Evolutionary conservation across 1,140 invertebrate species (phyloP).

Genomic region (Thereuonema tuberculata): DNA sequence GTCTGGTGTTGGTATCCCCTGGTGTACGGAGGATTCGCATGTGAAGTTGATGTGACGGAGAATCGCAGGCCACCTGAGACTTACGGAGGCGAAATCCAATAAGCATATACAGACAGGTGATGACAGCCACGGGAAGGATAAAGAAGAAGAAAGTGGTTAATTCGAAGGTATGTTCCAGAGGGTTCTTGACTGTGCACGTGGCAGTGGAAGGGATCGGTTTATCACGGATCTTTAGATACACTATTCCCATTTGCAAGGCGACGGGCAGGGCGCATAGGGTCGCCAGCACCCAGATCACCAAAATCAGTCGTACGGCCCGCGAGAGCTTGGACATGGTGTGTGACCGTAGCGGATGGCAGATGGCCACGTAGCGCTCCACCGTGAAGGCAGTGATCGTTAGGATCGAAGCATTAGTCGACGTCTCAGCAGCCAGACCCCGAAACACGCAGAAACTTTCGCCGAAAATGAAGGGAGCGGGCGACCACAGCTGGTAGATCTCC

Average conservation of each 20-base stretch:
- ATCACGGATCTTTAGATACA: constrained; percentile 5
- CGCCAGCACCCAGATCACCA: constrained; percentile 44
- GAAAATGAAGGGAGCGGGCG: constrained; percentile 72
- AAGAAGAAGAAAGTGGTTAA: constrained; percentile 74
- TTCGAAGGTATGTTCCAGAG: constrained; percentile 53
- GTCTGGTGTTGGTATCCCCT: no score
- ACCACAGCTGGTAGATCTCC: constrained; percentile 78
- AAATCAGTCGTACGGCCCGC: constrained; percentile 44
- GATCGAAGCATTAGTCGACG: constrained; percentile 83
- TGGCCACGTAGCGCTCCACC: constrained; percentile 87
- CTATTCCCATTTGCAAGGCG: constrained; percentile 33
- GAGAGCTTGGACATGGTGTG: constrained; percentile 64
- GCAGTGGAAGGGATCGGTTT: background rate
- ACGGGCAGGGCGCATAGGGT: constrained; percentile 56
- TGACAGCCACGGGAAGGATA: constrained; percentile 67
- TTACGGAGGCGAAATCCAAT: constrained; percentile 59
- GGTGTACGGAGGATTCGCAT: background rate
- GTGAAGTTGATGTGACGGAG: background rate
- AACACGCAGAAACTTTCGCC: constrained; percentile 72
- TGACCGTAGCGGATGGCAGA: constrained; percentile 78
- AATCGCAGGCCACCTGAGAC: constrained; percentile 27
- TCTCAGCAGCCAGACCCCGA: constrained; percentile 69
- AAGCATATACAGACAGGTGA: constrained; percentile 64
- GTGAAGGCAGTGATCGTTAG: constrained; percentile 88
- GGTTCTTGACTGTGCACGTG: background rate